Evolutionary conservation across 2,888 invertebrate genomes (phyloP), one percentile per base, ranked within the genome.

Genomic region (Calameuta filiformis): DNA sequence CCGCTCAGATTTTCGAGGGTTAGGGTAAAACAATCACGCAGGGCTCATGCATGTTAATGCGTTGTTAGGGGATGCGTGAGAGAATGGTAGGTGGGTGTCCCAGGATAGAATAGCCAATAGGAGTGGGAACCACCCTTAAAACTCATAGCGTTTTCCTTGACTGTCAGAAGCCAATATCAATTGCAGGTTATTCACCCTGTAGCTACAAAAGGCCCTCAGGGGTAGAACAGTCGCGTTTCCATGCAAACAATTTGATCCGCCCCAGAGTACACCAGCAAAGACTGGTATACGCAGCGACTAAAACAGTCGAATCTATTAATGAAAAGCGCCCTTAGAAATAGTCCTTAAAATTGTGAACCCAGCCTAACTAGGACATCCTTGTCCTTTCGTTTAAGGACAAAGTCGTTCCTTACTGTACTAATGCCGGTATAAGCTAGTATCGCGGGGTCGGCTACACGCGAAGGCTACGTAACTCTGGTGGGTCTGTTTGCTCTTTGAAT

Each of bases 21-120:
- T 85, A 87, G 90, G 88, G 88, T 88, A 90, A 91, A 91, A 91
- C 90, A 91, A 91, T 91, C 91, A 91, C 89, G 89, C 89, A 88
- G 89, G 89, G 88, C 90, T 91, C 91, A 91, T 91, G 91, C 91
- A 91, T 91, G 91, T 91, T 91, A 91, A 91, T 91, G 91, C 89
- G 89, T 90, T 91, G 90, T 90, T 88, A 88, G 87, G 88, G 84
- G 86, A 40, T 84, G 86, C 88, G 87, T 83, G 82, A 74, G 73
- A 40, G 78, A 76, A 77, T 35, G 35, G 79, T 74, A 68, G 40
- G 75, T 33, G 69, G 76, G 33, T 4, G 33, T 11, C 37, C 33
- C 85, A 86, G 87, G 86, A 89, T 89, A 87, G 88, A 87, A 88
- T 87, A 89, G 87, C 89, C 89, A 89, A 90, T 89, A 90, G 89